Conservation (phyloP, 1,140 invertebrate genomes). For the Drosophila suzukii region DNA sequence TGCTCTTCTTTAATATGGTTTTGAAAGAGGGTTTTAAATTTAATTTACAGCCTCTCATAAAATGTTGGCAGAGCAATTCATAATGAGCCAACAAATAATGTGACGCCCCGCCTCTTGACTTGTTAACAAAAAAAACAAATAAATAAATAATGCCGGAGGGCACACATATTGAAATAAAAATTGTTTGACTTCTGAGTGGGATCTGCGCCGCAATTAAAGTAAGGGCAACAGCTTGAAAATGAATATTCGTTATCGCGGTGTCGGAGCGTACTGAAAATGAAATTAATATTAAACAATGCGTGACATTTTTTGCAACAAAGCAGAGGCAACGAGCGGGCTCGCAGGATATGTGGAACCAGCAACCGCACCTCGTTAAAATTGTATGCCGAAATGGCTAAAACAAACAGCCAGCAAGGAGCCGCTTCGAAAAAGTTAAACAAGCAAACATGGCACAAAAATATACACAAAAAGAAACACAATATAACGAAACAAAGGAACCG, state of each 20-base stretch:
- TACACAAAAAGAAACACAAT: slow-evolving; percentile 18
- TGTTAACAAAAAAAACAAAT: slow-evolving; percentile 8
- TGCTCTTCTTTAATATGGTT: background rate
- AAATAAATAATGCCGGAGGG: slow-evolving; percentile 2
- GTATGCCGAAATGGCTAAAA: slow-evolving; percentile 62
- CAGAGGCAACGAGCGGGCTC: slow-evolving; percentile 27
- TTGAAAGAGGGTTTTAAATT: background rate
- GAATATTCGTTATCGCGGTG: slow-evolving; percentile 32
- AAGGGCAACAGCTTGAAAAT: slow-evolving; percentile 34
- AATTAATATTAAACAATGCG: slow-evolving; percentile 65
- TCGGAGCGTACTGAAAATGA: slow-evolving; percentile 42
- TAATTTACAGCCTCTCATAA: background rate
- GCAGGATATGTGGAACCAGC: slow-evolving; percentile 33
- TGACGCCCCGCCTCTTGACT: background rate
- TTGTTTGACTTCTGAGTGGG: slow-evolving; percentile 18
- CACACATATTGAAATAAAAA: slow-evolving; percentile 24
- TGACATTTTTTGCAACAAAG: slow-evolving; percentile 61
- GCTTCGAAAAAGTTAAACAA: slow-evolving; percentile 72
- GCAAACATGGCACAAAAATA: slow-evolving; percentile 38
- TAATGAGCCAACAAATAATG: background rate
- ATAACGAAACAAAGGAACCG: slow-evolving; percentile 30
- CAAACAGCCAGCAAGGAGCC: slow-evolving; percentile 55
- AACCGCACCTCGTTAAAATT: slow-evolving; percentile 76
- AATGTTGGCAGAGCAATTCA: background rate
- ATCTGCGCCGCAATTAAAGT: slow-evolving; percentile 29